Evolutionary conservation across 2,113 vertebrate species (phyloP), one percentile per base, ranked within the genome.

Genomic region (Tragulus kanchil): DNA sequence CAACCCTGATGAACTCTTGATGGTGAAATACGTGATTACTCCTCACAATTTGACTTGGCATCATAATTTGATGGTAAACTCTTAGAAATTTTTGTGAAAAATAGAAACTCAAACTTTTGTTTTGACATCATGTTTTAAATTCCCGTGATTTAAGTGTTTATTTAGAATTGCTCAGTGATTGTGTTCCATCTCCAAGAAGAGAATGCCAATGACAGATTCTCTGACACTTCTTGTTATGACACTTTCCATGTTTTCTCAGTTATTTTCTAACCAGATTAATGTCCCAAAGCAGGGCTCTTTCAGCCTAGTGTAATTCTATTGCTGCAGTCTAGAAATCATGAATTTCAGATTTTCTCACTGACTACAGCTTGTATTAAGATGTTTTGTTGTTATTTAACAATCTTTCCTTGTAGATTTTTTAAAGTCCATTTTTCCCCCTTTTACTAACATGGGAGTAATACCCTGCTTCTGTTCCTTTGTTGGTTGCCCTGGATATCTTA

Each of bases 151-250:
- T 97, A 94, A 98, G 97, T 97, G 95, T 97, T 97, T 98, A 98
- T 96, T 97, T 98, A 93, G 97, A 97, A 95, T 96, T 64, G 87
- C 95, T 97, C 87, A 73, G 92, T 54, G 95, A 98, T 97, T 97
- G 97, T 97, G 95, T 97, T 97, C 94, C 92, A 87, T 98, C 92
- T 97, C 86, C 85, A 91, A 87, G 96, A 97, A 96, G 97, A 97
- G 96, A 97, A 96, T 97, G 96, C 97, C 96, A 96, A 95, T 97
- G 96, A 97, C 97, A 98, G 97, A 98, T 97, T 98, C 96, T 96
- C 87, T 97, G 95, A 97, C 97, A 97, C 97, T 96, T 97, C 96
- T 96, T 96, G 92, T 96, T 97, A 95, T 97, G 97, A 97, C 91
- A 97, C 97, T 97, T 97, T 96, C 97, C 96, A 95, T 95, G 97